Base-by-base conservation (phyloP, 2,888 invertebrate species). In the Euzophera pinguis region DNA sequence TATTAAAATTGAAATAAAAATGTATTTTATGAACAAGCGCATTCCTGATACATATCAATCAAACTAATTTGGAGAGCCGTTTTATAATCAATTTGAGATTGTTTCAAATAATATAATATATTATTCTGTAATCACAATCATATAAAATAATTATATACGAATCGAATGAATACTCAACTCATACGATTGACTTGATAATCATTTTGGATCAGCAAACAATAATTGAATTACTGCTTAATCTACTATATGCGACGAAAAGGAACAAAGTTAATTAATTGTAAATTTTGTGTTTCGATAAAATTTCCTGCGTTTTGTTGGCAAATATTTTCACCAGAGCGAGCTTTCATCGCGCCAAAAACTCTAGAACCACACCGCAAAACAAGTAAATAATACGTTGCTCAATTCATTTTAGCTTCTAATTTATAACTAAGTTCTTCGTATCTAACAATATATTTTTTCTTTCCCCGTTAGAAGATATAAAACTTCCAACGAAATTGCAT, bases 181-280 rank as follows among this genome's bases (percentile, higher is more conserved):
- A 22, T 22, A 3, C 22, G 22, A 22, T 5, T 22, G 2, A 22
- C 22, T 22, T 22, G 5, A 22, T 22, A 22, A 22, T 22, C 22
- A 22, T 22, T 41, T 41, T 41, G 41, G 17, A 8, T 22, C 41
- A 17, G n/a, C 41, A 41, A 41, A 17, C 17, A 16, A 17, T 41
- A 16, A 41, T 41, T 41, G 10, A n/a, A 16, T 16, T 1, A 41
- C 16, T 41, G 17, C 10, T 17, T 22, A 41, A 41, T 41, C 41
- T 41, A 3, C 22, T 16, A 41, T 41, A 22, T 16, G 9, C 17
- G 3, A 41, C 16, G 17, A 16, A 41, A 41, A 41, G 17, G 41
- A 17, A 41, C 41, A 17, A 22, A 41, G 41, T 41, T 43, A 43
- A 43, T 43, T 29, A 43, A 43, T 43, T 29, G 43, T 43, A 43